Evolutionary conservation across 2,113 vertebrate genomes (phyloP).

Genomic region (Phycodurus eques): DNA sequence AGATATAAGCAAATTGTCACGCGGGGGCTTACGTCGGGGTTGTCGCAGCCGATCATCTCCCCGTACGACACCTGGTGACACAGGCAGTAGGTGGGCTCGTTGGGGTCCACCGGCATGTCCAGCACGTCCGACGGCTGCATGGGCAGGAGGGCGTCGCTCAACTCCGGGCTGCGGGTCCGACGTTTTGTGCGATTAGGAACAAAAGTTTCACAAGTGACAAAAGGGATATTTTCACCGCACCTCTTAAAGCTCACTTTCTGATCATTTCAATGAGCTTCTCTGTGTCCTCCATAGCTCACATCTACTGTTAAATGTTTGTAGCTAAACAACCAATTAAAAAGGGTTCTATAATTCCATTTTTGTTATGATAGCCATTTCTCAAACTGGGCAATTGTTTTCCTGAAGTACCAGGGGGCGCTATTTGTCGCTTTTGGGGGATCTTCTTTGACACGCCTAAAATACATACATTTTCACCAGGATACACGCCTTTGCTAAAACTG

Average conservation of each 20-base stretch:
- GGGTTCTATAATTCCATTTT: too few relatives aligned
- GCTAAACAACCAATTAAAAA: too few relatives aligned
- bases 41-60: slow-evolving; percentile 99
- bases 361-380: too few relatives aligned
- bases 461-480: too few relatives aligned
- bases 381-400: too few relatives aligned
- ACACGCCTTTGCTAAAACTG: too few relatives aligned
- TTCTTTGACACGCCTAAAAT: too few relatives aligned
- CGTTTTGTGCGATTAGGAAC: not conserved
- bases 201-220: not conserved
- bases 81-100: slow-evolving; percentile 95
- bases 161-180: slow-evolving; percentile 74
- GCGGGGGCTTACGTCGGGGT: slow-evolving; percentile 83
- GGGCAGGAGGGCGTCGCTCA: slow-evolving; percentile 84
- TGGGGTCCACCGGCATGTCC: slow-evolving; percentile 98
- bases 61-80: slow-evolving; percentile 98
- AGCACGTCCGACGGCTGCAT: slow-evolving; percentile 95
- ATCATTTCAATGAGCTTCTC: not conserved
- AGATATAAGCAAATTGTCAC: not conserved
- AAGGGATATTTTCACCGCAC: not conserved
- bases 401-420: too few relatives aligned
- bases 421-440: too few relatives aligned
- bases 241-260: too few relatives aligned
- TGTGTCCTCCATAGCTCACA: too few relatives aligned
- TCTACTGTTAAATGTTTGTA: too few relatives aligned